These are phyloP conservation scores for Notodonta dromedarius DNA, from an alignment of 2,888 invertebrate species.

Conservation along the genomic window DNA sequence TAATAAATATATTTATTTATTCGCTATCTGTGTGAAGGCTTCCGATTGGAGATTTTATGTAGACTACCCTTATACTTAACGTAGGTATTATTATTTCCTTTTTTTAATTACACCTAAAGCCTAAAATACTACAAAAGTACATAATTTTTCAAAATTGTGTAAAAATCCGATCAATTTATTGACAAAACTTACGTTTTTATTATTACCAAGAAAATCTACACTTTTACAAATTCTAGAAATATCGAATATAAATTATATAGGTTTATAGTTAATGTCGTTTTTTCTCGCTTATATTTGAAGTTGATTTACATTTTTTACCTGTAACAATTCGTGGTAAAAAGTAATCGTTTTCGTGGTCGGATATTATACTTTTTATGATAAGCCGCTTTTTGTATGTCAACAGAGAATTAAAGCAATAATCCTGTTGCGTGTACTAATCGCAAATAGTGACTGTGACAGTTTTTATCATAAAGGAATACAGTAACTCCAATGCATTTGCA, in stretches of 20 bases:
- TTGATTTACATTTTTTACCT: not conserved
- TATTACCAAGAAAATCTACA: not conserved
- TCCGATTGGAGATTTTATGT: too few relatives aligned
- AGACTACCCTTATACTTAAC: too few relatives aligned
- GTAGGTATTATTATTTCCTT: too few relatives aligned
- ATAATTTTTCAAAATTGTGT: not conserved
- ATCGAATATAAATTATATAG: not conserved
- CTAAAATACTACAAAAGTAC: too few relatives aligned
- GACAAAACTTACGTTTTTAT: not conserved
- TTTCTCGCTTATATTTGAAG: not conserved
- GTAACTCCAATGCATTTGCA: too few relatives aligned
- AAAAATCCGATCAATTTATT: not conserved
- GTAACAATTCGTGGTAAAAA: not conserved
- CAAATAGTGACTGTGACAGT: not conserved
- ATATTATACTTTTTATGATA: conserved; percentile 1
- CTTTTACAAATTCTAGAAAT: not conserved
- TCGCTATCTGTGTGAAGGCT: too few relatives aligned
- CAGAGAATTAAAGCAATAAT: not conserved
- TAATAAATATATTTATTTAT: too few relatives aligned
- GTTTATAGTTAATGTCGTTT: not conserved
- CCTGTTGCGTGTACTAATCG: not conserved
- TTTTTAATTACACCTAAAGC: too few relatives aligned
- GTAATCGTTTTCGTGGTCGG: not conserved
- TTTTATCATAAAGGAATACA: too few relatives aligned
- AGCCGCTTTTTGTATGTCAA: conserved; percentile 1